Base-by-base conservation (phyloP, 2,113 vertebrate species). In the Chaetodon trifascialis region DNA sequence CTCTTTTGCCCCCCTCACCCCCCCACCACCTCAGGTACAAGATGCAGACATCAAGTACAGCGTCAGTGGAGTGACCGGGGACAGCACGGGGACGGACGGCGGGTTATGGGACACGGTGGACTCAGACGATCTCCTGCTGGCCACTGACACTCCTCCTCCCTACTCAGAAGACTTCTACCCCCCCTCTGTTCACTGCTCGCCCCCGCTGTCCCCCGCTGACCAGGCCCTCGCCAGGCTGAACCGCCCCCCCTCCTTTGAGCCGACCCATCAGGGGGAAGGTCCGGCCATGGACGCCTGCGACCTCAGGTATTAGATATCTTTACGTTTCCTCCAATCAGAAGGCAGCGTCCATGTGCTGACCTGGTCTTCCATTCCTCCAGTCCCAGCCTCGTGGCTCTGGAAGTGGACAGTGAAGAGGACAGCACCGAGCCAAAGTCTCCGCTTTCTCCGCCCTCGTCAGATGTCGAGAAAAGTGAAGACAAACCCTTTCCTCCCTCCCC, bases 301-400 rank as follows among this genome's bases (percentile, higher is more conserved):
- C 81, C 90, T 95, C 74, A 95, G 95, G 95, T 96, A 87, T 63
- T 52, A 55, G 54, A 47, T 51, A 14, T 36, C 1, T 4, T 14
- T 17, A 11, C 0, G 6, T 36, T 38, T 40, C 71, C 16, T 69
- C 7, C 4, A 4, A 7, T 56, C 17, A 11, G 30, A 44, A n/a
- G 14, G 5, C 10, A 40, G 36, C 14, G 0, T 9, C 0, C 0
- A 1, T 70, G 14, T 34, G 21, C 51, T 44, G 49, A 55, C 80
- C 47, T 23, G 1, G 9, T 51, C 14, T 14, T 85, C 46, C 60
- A 3, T 83, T 60, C 38, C 70, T 80, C 76, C 78, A 97, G 96
- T 88, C 97, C 97, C n/a, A 98, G 96, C 83, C 95, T 98, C 0
- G 97, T 99, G 88, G 96, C 97, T 86, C 91, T 99, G 92, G 97